These are phyloP conservation scores for Drosophila seguyi DNA, from an alignment of 1,140 invertebrate genomes.

Conservation along the genomic window DNA sequence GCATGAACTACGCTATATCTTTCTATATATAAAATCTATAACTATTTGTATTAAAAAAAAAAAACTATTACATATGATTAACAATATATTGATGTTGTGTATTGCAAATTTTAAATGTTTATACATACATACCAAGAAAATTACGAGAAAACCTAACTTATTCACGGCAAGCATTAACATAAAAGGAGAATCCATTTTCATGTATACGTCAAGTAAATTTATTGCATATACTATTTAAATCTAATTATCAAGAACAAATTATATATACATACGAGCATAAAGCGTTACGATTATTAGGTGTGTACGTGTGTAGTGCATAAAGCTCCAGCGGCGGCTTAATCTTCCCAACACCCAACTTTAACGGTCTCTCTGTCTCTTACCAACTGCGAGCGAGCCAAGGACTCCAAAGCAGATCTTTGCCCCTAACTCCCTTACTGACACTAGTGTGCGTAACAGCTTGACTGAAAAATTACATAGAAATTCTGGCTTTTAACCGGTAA, in stretches of 20 bases:
- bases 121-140: constrained; percentile 67
- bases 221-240: constrained; percentile 65
- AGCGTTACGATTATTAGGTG: constrained; percentile 62
- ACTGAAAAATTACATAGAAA: constrained; percentile 64
- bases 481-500: constrained; percentile 66
- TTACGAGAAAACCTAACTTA: constrained; percentile 59
- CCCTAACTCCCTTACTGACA: constrained; percentile 17
- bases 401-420: background rate
- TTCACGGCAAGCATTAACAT: constrained; percentile 54
- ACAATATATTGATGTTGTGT: constrained; percentile 83
- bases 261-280: constrained; percentile 49
- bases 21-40: constrained; percentile 65
- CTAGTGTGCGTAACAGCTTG: constrained; percentile 74
- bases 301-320: constrained; percentile 69
- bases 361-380: constrained; percentile 6
- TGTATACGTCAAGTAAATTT: constrained; percentile 78
- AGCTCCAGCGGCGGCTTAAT: constrained; percentile 42
- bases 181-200: constrained; percentile 59
- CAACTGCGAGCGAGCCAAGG: constrained; percentile 11
- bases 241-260: constrained; percentile 43
- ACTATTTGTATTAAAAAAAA: constrained; percentile 56
- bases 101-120: constrained; percentile 82
- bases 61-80: constrained; percentile 76
- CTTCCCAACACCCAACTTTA: constrained; percentile 31
- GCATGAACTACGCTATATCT: constrained; percentile 64